Evolutionary conservation across 2,797 vertebrate genomes (phyloP), one percentile per base, ranked within the genome.

Genomic region (Chiroxiphia lanceolata): DNA sequence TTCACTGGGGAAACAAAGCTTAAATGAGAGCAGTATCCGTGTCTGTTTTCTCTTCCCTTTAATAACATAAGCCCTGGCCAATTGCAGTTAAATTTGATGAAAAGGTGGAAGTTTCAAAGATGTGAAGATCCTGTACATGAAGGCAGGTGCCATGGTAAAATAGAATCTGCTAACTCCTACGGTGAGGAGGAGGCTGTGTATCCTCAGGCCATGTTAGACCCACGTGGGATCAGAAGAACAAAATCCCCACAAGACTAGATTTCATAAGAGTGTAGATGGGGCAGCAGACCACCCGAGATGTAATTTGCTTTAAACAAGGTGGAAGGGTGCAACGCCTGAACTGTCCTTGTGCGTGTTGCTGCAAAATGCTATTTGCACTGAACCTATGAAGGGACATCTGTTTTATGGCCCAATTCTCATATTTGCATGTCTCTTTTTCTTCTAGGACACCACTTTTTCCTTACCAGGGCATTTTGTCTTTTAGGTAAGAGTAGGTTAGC

Each of bases 261-360:
- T 63, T 87, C 6, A 0, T 50, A 6, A 0, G 17, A 22, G 40
- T 25, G 18, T 60, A 20, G 50, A 27, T 26, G 38, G 61, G 44
- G 65, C 57, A 75, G 57, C 1, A 5, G 59, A 51, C 50, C 65
- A 51, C 65, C 12, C 0, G 0, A 59, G 45, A 47, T 0, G 0
- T 57, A 9, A 48, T 68, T 69, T 69, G 25, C 61, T 88, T 72
- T 83, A 48, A 74, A 26, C 11, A n/a, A 50, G 20, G 57, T 65
- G 26, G 44, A 75, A 51, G 33, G 21, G 17, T 64, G 54, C 0
- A 0, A 4, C 0, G 5, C 20, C 36, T 27, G 61, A 87, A 65
- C 64, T 75, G 34, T 21, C 42, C 18, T 40, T 27, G 18, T 56
- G 15, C 0, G 0, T 50, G 50, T 71, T 81, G 31, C 50, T 72